Evolutionary conservation across 2,888 invertebrate genomes (phyloP).

Genomic region (Beris morrisii): DNA sequence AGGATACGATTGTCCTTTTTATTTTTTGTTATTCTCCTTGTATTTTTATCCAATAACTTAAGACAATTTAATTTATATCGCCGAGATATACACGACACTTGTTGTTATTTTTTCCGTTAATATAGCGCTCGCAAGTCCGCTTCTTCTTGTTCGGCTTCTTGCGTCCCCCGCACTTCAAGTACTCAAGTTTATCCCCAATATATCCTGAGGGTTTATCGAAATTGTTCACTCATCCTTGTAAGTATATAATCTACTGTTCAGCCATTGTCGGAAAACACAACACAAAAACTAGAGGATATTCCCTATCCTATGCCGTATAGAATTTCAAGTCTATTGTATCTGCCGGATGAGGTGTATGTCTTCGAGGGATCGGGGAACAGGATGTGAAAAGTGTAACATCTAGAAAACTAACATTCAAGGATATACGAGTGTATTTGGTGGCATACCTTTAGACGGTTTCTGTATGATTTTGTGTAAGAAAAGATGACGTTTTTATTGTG

Average conservation of each 20-base stretch:
- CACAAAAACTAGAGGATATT: no score
- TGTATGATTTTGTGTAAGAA: background rate
- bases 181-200: slow-evolving; percentile 33
- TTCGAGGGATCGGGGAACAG: no score
- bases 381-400: no score
- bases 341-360: no score
- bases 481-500: slow-evolving; percentile 31
- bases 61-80: slow-evolving; percentile 33
- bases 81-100: slow-evolving; percentile 21
- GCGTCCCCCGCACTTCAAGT: slow-evolving; percentile 14
- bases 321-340: no score
- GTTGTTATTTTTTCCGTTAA: slow-evolving; percentile 20
- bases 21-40: no score
- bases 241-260: slow-evolving; percentile 34
- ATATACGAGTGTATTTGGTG: background rate
- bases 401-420: no score
- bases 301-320: no score
- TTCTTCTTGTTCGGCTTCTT: slow-evolving; percentile 8
- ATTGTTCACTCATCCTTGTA: slow-evolving; percentile 38
- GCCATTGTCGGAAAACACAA: slow-evolving; percentile 16
- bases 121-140: slow-evolving; percentile 3
- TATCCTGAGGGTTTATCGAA: slow-evolving; percentile 37
- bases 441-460: slow-evolving; percentile 8
- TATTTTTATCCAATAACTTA: slow-evolving; percentile 12
- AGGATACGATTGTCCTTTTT: no score